phyloP scores from a whole-genome alignment of 1,140 invertebrate species.

The Odontomachus brunneus region DNA sequence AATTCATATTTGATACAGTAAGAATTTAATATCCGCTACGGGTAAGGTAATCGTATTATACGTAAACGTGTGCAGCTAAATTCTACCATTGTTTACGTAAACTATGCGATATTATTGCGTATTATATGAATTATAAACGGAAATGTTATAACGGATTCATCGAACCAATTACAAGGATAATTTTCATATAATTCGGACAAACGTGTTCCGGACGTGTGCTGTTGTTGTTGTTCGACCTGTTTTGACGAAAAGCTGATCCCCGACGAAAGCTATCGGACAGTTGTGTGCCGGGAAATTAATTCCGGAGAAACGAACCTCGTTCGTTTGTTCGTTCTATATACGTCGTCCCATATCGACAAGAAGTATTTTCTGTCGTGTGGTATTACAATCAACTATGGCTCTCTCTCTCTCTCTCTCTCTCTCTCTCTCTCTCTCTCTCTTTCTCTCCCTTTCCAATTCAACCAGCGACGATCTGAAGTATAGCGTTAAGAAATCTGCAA shows the following conservation, averaged over 20 bases:
- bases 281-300: background rate
- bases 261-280: background rate
- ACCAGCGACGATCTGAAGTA: conserved; percentile 6
- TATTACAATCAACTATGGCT: background rate
- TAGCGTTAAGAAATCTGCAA: background rate
- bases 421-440: background rate
- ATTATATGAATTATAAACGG: conserved; percentile 52
- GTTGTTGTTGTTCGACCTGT: background rate
- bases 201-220: background rate
- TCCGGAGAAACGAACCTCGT: background rate
- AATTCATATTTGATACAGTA: conserved; percentile 52
- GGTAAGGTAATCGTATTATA: conserved; percentile 55
- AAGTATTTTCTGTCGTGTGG: background rate
- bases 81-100: conserved; percentile 52
- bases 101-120: conserved; percentile 39
- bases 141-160: conserved; percentile 47
- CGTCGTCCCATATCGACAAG: background rate
- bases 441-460: background rate
- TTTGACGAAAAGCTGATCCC: background rate
- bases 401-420: background rate
- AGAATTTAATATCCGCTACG: conserved; percentile 47
- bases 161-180: conserved; percentile 49
- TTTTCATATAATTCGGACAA: conserved; percentile 24
- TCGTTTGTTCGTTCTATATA: no score
- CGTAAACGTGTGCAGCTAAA: conserved; percentile 42